A percentile compares a stretch with the other conserved stretches of the same genome.
Conservation (phyloP, 2,113 vertebrate genomes). For the Tachysurus fulvidraco region DNA sequence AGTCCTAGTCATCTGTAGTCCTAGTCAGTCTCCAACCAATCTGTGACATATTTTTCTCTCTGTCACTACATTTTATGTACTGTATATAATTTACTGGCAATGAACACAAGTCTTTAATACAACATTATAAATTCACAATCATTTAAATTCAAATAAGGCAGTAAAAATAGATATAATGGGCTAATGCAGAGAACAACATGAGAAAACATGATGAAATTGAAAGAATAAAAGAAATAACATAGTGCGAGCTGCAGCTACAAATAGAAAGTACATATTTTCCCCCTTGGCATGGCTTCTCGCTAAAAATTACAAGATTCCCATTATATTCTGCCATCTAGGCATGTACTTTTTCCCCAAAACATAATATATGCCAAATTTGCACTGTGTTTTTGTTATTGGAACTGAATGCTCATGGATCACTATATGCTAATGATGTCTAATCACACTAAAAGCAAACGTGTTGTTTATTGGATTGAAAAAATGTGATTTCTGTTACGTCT, state of each 20-base stretch:
- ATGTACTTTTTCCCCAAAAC: no score
- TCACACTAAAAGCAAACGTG: constrained; percentile 1
- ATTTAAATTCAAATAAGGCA: not conserved
- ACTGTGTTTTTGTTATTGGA: not conserved
- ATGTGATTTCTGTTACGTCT: not conserved
- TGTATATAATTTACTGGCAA: not conserved
- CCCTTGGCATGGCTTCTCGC: not conserved
- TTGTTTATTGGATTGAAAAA: not conserved
- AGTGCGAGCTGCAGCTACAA: not conserved
- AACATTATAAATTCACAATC: not conserved
- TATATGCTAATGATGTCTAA: constrained; percentile 4
- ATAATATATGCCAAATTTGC: not conserved
- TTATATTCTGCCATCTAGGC: not conserved
- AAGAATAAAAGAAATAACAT: not conserved
- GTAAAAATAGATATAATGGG: not conserved
- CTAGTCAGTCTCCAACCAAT: no score
- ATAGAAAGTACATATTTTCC: not conserved
- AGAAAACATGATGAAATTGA: not conserved
- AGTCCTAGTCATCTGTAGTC: no score
- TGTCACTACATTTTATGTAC: not conserved
- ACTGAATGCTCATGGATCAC: not conserved
- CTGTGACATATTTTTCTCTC: not conserved
- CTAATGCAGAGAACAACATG: not conserved
- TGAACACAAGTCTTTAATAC: not conserved
- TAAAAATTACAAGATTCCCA: constrained; percentile 5